Evolutionary conservation across 2,113 vertebrate species (phyloP).

Genomic region (Grantiella picta): DNA sequence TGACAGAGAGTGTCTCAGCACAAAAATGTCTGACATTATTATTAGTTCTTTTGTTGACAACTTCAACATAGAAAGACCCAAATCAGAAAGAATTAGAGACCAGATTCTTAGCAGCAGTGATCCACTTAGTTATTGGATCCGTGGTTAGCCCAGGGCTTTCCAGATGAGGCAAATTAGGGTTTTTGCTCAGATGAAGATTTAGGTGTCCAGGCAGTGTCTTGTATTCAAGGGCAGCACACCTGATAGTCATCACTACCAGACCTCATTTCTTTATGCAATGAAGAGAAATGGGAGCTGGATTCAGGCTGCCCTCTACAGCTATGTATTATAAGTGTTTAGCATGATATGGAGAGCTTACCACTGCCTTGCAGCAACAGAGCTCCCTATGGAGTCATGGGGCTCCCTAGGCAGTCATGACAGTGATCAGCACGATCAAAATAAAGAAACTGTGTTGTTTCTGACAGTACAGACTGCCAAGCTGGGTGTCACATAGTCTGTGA

Average conservation of each 20-base stretch:
- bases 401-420: background rate
- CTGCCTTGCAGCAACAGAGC: background rate
- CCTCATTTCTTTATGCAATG: background rate
- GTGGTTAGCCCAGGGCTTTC: background rate
- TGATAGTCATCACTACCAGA: background rate
- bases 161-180: background rate
- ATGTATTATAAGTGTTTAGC: background rate
- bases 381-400: background rate
- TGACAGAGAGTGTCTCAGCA: background rate
- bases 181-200: background rate
- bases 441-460: background rate
- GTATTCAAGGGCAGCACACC: background rate
- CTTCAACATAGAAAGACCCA: background rate
- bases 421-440: background rate
- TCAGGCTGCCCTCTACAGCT: conserved; percentile 46
- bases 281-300: conserved; percentile 4
- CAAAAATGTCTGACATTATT: background rate
- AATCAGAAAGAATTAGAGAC: background rate
- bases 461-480: background rate
- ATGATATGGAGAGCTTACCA: background rate
- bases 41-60: background rate
- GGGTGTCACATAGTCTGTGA: background rate
- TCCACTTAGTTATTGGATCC: background rate
- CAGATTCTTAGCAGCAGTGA: background rate
- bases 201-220: background rate